Evolutionary conservation across 1,140 invertebrate genomes (phyloP), one percentile per base, ranked within the genome.

Genomic region (Bombus haemorrhoidalis): DNA sequence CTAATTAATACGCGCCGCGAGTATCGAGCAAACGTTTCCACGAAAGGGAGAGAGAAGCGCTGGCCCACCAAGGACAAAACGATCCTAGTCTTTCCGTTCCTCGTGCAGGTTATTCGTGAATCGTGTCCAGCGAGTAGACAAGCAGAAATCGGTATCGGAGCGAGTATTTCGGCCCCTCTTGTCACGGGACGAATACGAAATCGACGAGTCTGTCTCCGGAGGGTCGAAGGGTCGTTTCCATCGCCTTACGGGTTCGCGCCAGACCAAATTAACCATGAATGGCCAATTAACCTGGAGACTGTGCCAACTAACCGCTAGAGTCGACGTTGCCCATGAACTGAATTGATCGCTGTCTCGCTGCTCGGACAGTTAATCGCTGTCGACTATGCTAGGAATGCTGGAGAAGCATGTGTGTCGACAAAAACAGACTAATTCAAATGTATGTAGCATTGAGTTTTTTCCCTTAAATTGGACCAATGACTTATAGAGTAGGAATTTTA

Each of bases 191-290:
- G 91, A 92, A 92, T 92, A 88, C 91, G 87, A 91, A 92, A 92
- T 92, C 89, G 91, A 88, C 89, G 89, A 91, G 81, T 86, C 78
- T 83, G 89, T 89, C 84, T 88, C 86, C 72, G 74, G 83, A 86
- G 89, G 87, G 86, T 91, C 86, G 85, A 81, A 88, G 89, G 87
- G 81, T 89, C 88, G 82, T 88, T 76, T 87, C 89, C 90, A 90
- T 93, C 92, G 86, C 87, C 89, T 91, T 90, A 89, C 86, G 80
- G 90, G 87, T 89, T 89, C 89, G 75, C 87, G 80, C 83, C 85
- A 87, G 92, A 94, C 91, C 93, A 93, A 94, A 94, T 95, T 95
- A 94, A 93, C 92, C 91, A 93, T 95, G 94, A 95, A 95, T 94
- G 93, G 91, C 92, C 93, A 95, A 95, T 95, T 94, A 95, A 94